phyloP scores from a whole-genome alignment of 1,140 invertebrate species.

The Rhizoglyphus robini region DNA sequence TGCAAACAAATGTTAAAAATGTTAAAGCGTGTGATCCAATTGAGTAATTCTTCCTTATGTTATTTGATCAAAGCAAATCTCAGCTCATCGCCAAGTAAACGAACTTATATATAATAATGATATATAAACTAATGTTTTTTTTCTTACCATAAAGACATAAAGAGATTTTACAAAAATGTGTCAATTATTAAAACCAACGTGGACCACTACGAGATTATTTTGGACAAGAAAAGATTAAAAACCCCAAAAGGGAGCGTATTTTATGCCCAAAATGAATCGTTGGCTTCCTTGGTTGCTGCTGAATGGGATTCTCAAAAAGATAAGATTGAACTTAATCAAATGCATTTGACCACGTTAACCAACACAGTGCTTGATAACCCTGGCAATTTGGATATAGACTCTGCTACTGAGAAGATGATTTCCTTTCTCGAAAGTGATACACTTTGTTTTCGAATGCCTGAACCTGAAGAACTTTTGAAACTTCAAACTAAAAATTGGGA shows the following conservation, averaged over 20 bases:
- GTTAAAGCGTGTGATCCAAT: not conserved
- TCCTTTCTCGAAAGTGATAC: conserved; percentile 22
- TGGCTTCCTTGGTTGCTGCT: conserved; percentile 21
- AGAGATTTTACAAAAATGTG: conserved; percentile 22
- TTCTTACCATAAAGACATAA: not conserved
- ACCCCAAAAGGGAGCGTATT: conserved; percentile 21
- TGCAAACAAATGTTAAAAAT: too few species aligned
- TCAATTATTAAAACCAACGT: conserved; percentile 1
- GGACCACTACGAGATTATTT: conserved; percentile 22
- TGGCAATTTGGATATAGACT: not conserved
- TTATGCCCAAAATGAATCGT: conserved; percentile 1
- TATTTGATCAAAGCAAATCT: not conserved
- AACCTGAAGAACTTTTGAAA: conserved; percentile 20
- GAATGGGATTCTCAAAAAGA: conserved; percentile 22
- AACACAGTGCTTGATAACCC: conserved; percentile 25
- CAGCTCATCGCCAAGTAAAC: not conserved
- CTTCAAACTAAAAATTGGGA: conserved; percentile 18
- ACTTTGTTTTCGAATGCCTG: conserved; percentile 18
- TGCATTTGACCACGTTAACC: conserved; percentile 23
- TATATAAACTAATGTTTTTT: not conserved
- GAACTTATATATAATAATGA: not conserved
- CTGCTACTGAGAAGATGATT: conserved; percentile 8
- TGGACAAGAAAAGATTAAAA: conserved; percentile 21
- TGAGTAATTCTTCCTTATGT: not conserved
- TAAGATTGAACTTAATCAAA: conserved; percentile 12